Evolutionary conservation across 1,140 invertebrate genomes (phyloP).

Genomic region (Coenobita brevimanus): DNA sequence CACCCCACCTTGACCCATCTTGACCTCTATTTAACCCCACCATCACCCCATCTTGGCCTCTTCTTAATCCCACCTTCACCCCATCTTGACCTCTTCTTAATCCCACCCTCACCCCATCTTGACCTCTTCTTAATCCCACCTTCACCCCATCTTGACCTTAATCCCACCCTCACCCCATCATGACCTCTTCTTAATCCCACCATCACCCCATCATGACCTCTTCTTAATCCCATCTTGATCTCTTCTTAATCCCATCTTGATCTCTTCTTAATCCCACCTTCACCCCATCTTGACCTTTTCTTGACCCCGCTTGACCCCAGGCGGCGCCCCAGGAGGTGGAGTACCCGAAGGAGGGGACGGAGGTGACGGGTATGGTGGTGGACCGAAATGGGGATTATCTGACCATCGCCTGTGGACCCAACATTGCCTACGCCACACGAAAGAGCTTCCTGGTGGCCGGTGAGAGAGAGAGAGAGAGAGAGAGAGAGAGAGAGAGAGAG

Average conservation of each 20-base stretch:
- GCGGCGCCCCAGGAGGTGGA: conserved; percentile 28
- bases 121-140: too few species aligned
- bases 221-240: not conserved
- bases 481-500: not conserved
- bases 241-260: not conserved
- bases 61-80: not conserved
- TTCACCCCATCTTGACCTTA: not conserved
- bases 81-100: not conserved
- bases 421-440: conserved; percentile 39
- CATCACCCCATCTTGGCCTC: not conserved
- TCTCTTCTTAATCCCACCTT: not conserved
- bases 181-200: too few species aligned
- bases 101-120: not conserved
- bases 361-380: conserved; percentile 37
- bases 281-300: not conserved
- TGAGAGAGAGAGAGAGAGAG: conserved; percentile 39
- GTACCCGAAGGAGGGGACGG: conserved; percentile 35
- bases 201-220: not conserved
- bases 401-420: conserved; percentile 40
- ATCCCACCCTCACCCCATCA: not conserved
- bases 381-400: conserved; percentile 31
- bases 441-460: conserved; percentile 33
- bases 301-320: not conserved
- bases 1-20: not conserved
- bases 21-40: not conserved